Conservation (phyloP, 2,888 invertebrate genomes). For the Melinopterus prodromus region DNA sequence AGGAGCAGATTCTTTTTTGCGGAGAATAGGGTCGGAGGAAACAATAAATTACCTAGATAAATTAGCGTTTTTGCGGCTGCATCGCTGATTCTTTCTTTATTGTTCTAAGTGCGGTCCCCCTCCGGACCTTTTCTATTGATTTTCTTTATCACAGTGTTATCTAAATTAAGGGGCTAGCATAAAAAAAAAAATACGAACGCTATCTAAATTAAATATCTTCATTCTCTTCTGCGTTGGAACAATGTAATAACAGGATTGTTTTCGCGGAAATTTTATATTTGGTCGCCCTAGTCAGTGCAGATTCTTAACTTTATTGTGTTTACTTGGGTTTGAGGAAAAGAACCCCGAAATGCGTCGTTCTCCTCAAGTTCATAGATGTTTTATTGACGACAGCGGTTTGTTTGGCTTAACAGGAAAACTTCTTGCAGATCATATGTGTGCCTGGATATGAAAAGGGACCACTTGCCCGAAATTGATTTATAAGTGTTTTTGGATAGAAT, state of each 20-base stretch:
- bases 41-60: conserved; percentile 32
- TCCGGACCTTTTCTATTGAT: neutral
- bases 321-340: neutral
- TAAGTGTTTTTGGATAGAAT: too few species aligned
- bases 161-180: neutral
- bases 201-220: conserved; percentile 35
- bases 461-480: too few species aligned
- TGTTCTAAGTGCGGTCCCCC: conserved; percentile 29
- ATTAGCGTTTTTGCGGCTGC: conserved; percentile 30
- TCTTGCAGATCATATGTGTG: neutral
- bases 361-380: neutral
- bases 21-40: neutral
- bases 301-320: neutral
- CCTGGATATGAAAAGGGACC: too few species aligned
- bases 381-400: neutral
- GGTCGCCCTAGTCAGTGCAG: conserved; percentile 10
- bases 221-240: conserved; percentile 15
- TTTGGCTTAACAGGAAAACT: neutral
- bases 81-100: conserved; percentile 30
- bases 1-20: neutral
- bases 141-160: neutral
- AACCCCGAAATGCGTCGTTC: neutral
- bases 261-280: conserved; percentile 31
- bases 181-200: conserved; percentile 27
- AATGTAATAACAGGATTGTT: conserved; percentile 26